Conservation (phyloP, 2,797 vertebrate species). For the Brachyrhaphis roseni region DNA sequence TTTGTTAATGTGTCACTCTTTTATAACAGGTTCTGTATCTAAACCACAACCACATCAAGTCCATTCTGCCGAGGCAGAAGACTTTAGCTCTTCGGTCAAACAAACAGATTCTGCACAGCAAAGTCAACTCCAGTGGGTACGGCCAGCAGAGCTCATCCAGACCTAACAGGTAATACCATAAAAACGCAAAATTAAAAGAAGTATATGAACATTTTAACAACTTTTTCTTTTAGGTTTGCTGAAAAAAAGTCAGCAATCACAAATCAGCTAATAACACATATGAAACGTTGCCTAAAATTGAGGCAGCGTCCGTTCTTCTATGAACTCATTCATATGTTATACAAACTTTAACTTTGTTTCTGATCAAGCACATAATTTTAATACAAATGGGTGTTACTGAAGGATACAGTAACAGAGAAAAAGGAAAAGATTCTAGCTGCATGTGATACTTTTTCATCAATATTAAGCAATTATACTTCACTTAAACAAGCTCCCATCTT, state of each 20-base stretch:
- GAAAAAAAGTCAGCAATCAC: background rate
- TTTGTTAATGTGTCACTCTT: background rate
- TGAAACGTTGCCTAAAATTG: background rate
- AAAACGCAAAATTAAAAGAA: background rate
- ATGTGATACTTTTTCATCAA: too few relatives aligned
- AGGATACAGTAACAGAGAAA: too few relatives aligned
- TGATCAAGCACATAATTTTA: background rate
- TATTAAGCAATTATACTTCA: too few relatives aligned
- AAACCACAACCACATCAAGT: conserved; percentile 89
- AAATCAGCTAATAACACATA: background rate
- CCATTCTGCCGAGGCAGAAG: conserved; percentile 85
- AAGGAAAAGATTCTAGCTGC: too few relatives aligned
- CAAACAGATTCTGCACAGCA: conserved; percentile 86
- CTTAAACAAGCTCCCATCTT: too few relatives aligned
- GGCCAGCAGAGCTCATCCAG: conserved; percentile 81
- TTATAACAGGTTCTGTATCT: conserved; percentile 81
- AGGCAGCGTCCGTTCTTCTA: background rate
- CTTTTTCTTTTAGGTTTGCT: background rate
- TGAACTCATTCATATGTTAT: background rate
- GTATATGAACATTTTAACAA: background rate
- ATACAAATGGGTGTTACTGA: too few relatives aligned
- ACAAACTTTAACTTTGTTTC: background rate
- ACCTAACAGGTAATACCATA: conserved; percentile 75
- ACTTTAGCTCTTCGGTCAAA: conserved; percentile 78
- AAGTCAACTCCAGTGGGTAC: conserved; percentile 87